phyloP scores from a whole-genome alignment of 2,888 invertebrate species.

The Trachelus tabidus region DNA sequence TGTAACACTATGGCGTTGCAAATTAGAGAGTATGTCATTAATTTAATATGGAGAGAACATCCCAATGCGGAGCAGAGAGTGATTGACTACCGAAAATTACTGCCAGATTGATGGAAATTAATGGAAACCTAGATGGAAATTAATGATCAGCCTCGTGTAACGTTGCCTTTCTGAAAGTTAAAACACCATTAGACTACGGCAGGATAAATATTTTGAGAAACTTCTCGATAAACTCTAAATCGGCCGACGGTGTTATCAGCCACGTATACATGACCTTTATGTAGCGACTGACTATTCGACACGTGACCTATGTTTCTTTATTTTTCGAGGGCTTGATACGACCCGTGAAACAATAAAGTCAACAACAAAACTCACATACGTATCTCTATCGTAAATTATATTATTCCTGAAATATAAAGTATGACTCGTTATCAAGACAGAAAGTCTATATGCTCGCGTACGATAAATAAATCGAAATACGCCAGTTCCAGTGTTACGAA shows the following conservation, averaged over 20 bases:
- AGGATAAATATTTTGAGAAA: conserved; percentile 17
- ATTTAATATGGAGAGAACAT: conserved; percentile 24
- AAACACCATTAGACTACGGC: conserved; percentile 6
- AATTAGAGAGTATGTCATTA: conserved; percentile 30
- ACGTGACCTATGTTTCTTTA: no score
- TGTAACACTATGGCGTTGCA: conserved; percentile 17
- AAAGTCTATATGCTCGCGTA: not conserved
- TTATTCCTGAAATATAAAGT: not conserved
- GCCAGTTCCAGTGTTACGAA: not conserved
- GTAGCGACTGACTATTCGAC: not conserved
- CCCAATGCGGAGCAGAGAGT: conserved; percentile 22
- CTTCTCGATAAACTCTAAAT: conserved; percentile 10
- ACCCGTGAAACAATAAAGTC: not conserved
- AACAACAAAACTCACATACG: not conserved
- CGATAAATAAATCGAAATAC: conserved; percentile 2
- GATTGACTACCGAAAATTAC: conserved; percentile 49
- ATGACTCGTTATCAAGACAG: not conserved
- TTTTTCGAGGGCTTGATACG: no score
- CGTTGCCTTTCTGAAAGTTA: conserved; percentile 7
- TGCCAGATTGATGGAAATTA: conserved; percentile 50
- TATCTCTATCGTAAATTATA: not conserved
- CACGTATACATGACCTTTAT: not conserved
- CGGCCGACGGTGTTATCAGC: not conserved
- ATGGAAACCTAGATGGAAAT: conserved; percentile 38
- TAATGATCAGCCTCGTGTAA: conserved; percentile 31